Evolutionary conservation across 2,888 invertebrate species (phyloP).

Genomic region (Macrosiphum euphorbiae): DNA sequence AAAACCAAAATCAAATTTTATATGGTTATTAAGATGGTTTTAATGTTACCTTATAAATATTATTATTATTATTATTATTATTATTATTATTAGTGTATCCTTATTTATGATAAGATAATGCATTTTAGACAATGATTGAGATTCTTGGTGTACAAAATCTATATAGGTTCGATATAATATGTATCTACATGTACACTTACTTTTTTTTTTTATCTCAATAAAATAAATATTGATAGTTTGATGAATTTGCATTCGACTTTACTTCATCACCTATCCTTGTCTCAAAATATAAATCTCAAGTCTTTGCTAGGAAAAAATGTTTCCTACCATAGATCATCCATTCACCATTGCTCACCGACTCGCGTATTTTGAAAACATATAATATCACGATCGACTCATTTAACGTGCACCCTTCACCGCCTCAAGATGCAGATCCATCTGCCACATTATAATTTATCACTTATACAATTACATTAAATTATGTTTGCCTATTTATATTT

Average conservation of each 20-base stretch:
- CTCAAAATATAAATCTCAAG: background rate
- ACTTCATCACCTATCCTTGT: background rate
- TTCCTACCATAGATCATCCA: no score
- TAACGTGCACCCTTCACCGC: no score
- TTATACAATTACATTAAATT: no score
- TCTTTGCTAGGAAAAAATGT: background rate
- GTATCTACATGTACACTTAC: slow-evolving; percentile 6
- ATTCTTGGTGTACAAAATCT: slow-evolving; percentile 50
- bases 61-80: slow-evolving; percentile 34
- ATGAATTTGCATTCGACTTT: background rate
- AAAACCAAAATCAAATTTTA: slow-evolving; percentile 40
- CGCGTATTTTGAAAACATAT: no score
- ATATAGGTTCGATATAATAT: background rate
- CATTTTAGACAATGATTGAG: slow-evolving; percentile 53
- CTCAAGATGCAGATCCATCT: no score
- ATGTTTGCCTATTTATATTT: no score
- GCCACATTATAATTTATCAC: no score
- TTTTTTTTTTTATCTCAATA: slow-evolving; percentile 39
- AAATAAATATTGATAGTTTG: slow-evolving; percentile 29
- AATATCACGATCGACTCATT: no score
- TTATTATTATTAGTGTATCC: slow-evolving; percentile 27
- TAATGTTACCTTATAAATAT: slow-evolving; percentile 53
- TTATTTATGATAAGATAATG: slow-evolving; percentile 29
- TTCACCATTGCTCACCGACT: no score
- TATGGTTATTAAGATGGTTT: slow-evolving; percentile 45